Percentiles rank a stretch among this genome's conserved stretches.
phyloP scores from a whole-genome alignment of 2,888 invertebrate species.

The Stenoptilia bipunctidactyla region DNA sequence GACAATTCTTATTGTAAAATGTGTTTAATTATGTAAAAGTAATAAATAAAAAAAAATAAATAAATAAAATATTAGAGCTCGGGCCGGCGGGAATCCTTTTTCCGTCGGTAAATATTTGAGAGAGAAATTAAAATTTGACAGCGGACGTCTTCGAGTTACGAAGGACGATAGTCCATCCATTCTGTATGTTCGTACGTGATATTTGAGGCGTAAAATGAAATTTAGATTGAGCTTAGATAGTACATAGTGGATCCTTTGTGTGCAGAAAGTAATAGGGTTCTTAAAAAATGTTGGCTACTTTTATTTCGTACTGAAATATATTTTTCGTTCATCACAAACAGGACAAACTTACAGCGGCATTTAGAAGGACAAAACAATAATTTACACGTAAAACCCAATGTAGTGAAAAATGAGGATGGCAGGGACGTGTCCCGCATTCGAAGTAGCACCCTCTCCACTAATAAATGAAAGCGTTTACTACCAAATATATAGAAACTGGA shows the following conservation, averaged over 20 bases:
- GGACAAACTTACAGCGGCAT: constrained; percentile 26
- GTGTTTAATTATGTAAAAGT: too few species aligned
- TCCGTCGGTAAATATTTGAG: constrained; percentile 71
- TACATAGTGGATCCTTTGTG: constrained; percentile 16
- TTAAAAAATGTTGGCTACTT: not conserved
- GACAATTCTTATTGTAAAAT: too few species aligned
- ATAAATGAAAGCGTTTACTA: too few species aligned
- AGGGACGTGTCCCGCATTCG: not conserved
- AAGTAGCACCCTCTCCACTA: too few species aligned
- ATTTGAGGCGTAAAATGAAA: constrained; percentile 68
- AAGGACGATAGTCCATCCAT: constrained; percentile 51
- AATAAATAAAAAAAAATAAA: too few species aligned
- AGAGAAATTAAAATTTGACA: constrained; percentile 72
- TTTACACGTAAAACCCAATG: constrained; percentile 68
- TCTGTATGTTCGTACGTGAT: constrained; percentile 63
- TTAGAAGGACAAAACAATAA: constrained; percentile 45
- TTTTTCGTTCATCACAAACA: constrained; percentile 19
- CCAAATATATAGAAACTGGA: too few species aligned
- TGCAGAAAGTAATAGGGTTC: not conserved
- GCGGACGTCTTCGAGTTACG: constrained; percentile 53
- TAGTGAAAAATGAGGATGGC: constrained; percentile 67
- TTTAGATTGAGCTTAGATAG: constrained; percentile 66
- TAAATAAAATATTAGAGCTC: too few species aligned
- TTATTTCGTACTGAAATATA: too few species aligned
- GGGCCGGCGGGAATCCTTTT: constrained; percentile 69